These are phyloP conservation scores for Acestrorhynchus altus DNA, from an alignment of 2,797 vertebrate genomes.

Conservation along the genomic window DNA sequence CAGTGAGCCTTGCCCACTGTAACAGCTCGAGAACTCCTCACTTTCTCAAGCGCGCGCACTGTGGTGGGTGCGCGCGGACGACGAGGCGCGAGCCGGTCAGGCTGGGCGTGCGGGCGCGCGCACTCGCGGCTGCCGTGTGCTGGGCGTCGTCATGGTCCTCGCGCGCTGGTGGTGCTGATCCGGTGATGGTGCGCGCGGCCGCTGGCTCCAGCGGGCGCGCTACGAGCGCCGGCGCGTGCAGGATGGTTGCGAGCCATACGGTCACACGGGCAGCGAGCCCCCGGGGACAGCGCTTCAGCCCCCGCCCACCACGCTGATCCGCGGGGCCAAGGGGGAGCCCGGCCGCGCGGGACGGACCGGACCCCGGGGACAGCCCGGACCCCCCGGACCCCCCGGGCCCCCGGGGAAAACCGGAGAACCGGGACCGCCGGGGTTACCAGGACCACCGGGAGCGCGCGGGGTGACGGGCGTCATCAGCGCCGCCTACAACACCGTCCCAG, in stretches of 20 bases:
- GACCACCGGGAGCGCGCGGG: slow-evolving; percentile 82
- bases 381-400: slow-evolving; percentile 89
- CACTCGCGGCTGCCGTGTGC: slow-evolving; percentile 93
- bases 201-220: slow-evolving; percentile 85
- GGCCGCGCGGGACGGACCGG: slow-evolving; percentile 88
- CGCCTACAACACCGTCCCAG: slow-evolving; percentile 96
- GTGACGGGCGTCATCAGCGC: slow-evolving; percentile 89
- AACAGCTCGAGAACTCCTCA: neutral
- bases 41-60: neutral
- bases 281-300: slow-evolving; percentile 75
- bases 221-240: slow-evolving; percentile 98
- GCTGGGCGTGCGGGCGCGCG: slow-evolving; percentile 91
- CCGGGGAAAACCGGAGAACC: slow-evolving; percentile 87
- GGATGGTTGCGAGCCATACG: slow-evolving; percentile 97
- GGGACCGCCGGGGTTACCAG: slow-evolving; percentile 88
- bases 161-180: slow-evolving; percentile 94
- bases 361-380: slow-evolving; percentile 88
- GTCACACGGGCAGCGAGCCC: slow-evolving; percentile 74
- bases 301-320: slow-evolving; percentile 82
- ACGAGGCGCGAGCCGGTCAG: slow-evolving; percentile 85
- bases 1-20: neutral
- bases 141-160: slow-evolving; percentile 95
- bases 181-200: slow-evolving; percentile 91
- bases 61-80: slow-evolving; percentile 82
- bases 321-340: slow-evolving; percentile 82